phyloP scores from a whole-genome alignment of 2,888 invertebrate genomes.

The Agriopis marginaria region DNA sequence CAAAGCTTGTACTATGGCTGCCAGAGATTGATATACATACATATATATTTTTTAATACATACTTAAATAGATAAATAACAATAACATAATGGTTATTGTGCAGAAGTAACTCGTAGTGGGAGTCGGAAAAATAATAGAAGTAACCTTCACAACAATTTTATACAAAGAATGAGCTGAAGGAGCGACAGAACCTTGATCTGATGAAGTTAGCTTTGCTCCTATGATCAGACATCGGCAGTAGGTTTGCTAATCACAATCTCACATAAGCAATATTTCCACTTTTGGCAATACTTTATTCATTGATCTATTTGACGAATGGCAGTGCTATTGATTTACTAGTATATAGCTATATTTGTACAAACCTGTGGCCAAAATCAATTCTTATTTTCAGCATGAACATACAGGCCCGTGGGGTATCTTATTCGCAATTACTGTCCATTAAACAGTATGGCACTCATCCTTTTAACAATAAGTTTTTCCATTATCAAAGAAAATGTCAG shows the following conservation, averaged over 20 bases:
- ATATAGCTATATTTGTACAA: not conserved
- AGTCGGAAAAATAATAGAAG: too few species aligned
- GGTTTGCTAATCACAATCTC: too few species aligned
- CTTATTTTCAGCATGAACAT: not conserved
- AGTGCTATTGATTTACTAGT: not conserved
- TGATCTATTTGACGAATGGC: not conserved
- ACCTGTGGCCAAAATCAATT: not conserved
- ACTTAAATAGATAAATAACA: too few species aligned
- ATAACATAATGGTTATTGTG: too few species aligned
- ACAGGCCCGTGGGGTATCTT: too few species aligned
- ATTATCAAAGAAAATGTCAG: not conserved
- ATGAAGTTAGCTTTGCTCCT: constrained; percentile 1
- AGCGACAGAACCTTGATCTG: not conserved
- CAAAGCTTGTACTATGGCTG: too few species aligned
- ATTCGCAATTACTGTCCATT: too few species aligned
- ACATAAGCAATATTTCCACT: not conserved
- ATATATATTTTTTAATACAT: too few species aligned
- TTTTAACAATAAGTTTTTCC: not conserved
- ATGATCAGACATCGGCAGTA: not conserved
- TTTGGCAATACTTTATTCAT: not conserved
- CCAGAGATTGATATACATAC: too few species aligned
- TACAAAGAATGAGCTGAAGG: too few species aligned
- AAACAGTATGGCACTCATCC: not conserved
- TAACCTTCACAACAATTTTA: too few species aligned
- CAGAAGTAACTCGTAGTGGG: too few species aligned